These are phyloP conservation scores for Heliconius sara DNA, from an alignment of 2,888 invertebrate species.

Conservation along the genomic window DNA sequence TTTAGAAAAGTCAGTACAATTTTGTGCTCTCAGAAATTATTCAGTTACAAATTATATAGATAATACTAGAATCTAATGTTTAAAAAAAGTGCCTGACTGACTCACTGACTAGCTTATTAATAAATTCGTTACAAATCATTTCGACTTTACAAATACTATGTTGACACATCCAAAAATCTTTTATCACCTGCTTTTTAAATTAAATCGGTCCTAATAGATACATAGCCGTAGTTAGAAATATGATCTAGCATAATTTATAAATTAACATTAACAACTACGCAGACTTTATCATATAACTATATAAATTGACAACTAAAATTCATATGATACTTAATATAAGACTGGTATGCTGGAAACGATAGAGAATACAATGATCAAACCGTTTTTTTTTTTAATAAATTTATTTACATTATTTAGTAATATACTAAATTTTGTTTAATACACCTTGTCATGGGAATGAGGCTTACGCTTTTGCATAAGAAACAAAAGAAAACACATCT, in stretches of 20 bases:
- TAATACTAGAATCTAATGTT: conserved; percentile 39
- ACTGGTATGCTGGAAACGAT: conserved; percentile 69
- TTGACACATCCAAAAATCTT: conserved; percentile 33
- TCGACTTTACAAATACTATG: conserved; percentile 37
- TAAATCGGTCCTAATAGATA: conserved; percentile 59
- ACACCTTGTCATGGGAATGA: conserved; percentile 71
- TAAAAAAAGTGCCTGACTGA: conserved; percentile 38
- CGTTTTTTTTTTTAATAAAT: conserved; percentile 53
- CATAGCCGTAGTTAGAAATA: conserved; percentile 52
- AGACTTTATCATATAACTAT: conserved; percentile 69
- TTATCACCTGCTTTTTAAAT: conserved; percentile 30
- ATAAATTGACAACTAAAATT: conserved; percentile 74
- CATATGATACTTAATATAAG: conserved; percentile 65
- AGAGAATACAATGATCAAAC: conserved; percentile 63
- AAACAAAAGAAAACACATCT: neutral
- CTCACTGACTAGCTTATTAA: conserved; percentile 61
- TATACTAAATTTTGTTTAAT: conserved; percentile 81
- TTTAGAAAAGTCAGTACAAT: conserved; percentile 48
- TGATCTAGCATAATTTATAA: conserved; percentile 67
- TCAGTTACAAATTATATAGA: conserved; percentile 37
- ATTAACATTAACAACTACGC: conserved; percentile 68
- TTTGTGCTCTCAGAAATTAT: conserved; percentile 42
- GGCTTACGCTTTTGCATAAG: conserved; percentile 38
- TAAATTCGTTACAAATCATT: conserved; percentile 69
- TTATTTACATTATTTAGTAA: conserved; percentile 83